These are phyloP conservation scores for Cabera pusaria DNA, from an alignment of 2,888 invertebrate species.

Conservation along the genomic window DNA sequence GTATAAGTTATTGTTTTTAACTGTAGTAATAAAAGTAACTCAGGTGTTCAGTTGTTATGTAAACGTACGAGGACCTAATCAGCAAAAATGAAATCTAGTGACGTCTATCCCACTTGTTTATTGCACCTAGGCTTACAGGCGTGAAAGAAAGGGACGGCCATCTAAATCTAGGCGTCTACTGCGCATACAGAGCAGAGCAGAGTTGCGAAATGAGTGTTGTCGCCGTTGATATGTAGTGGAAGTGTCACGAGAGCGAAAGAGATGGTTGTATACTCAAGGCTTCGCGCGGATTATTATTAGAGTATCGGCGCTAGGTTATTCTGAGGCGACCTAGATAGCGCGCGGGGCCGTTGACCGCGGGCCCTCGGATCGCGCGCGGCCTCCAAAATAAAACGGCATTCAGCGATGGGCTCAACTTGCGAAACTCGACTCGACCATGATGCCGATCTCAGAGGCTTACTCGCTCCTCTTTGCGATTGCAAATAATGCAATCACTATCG, in stretches of 20 bases:
- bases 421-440: constrained; percentile 75
- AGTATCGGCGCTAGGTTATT: constrained; percentile 83
- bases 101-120: constrained; percentile 49
- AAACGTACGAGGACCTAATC: constrained; percentile 38
- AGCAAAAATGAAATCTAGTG: constrained; percentile 46
- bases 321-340: constrained; percentile 81
- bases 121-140: constrained; percentile 40
- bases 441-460: constrained; percentile 57
- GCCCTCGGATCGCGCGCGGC: constrained; percentile 78
- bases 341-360: constrained; percentile 81
- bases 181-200: constrained; percentile 51
- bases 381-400: constrained; percentile 82
- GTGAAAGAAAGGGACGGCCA: constrained; percentile 65
- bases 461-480: constrained; percentile 58
- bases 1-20: too few relatives aligned
- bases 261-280: constrained; percentile 70
- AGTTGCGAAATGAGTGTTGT: constrained; percentile 65
- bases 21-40: constrained; percentile 6
- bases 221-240: constrained; percentile 52
- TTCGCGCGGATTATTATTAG: constrained; percentile 77
- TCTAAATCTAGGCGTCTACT: constrained; percentile 50
- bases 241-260: constrained; percentile 64
- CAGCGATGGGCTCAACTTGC: constrained; percentile 81
- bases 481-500: constrained; percentile 58
- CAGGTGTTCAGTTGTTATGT: constrained; percentile 44